These are phyloP conservation scores for Macaca fascicularis DNA, from an alignment of 2,113 vertebrate genomes.

Conservation along the genomic window DNA sequence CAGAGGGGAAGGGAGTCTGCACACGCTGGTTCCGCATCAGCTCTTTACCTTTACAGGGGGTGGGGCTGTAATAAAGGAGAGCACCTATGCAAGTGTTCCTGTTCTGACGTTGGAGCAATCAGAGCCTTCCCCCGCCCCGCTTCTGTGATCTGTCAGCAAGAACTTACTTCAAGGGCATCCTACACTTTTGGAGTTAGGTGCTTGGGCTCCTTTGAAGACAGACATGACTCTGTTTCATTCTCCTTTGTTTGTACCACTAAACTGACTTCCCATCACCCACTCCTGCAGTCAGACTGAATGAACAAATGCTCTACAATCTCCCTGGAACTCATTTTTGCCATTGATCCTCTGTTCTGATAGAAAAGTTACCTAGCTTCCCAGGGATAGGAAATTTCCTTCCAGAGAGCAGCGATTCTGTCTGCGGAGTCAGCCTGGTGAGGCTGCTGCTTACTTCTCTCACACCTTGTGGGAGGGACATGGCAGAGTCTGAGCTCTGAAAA, in stretches of 20 bases:
- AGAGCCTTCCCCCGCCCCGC: not conserved
- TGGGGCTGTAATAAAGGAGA: constrained; percentile 68
- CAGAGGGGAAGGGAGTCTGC: constrained; percentile 68
- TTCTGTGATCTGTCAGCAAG: constrained; percentile 50
- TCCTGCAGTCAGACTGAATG: not conserved
- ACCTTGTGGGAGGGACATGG: not conserved
- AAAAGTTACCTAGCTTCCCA: constrained; percentile 19
- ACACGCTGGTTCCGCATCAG: constrained; percentile 73
- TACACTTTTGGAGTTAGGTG: not conserved
- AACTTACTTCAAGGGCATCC: constrained; percentile 72
- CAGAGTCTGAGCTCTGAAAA: not conserved
- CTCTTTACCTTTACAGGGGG: constrained; percentile 71
- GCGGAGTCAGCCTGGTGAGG: not conserved
- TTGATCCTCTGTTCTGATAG: not conserved
- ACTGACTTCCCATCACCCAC: not conserved
- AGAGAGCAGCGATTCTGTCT: not conserved
- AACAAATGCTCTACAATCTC: not conserved
- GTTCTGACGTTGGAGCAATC: not conserved
- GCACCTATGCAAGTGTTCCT: constrained; percentile 17
- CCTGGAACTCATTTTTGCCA: not conserved
- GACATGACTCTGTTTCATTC: not conserved
- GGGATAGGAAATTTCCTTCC: not conserved
- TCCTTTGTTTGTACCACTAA: not conserved
- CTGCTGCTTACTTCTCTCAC: not conserved
- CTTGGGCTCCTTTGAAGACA: constrained; percentile 1